Evolutionary conservation across 2,797 vertebrate genomes (phyloP), one percentile per base, ranked within the genome.

Genomic region (Chelmon rostratus): DNA sequence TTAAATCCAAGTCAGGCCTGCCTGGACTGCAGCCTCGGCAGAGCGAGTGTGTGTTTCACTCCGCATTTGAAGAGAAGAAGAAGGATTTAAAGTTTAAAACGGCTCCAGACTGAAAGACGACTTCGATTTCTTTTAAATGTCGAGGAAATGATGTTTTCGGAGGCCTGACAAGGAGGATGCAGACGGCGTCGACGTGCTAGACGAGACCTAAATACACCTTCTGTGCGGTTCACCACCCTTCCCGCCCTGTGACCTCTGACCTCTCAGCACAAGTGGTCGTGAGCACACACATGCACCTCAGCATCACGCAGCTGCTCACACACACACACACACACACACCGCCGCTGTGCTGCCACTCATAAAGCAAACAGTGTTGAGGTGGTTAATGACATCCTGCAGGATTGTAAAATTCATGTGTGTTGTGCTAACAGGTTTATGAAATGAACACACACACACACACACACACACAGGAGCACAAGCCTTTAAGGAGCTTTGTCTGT

Each of bases 401-500:
- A 73, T 77, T 68, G 73, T 42, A 15, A 69, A 68, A 81, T 57
- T 59, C 18, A 23, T 63, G 50, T 56, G 68, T 83, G 81, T 88
- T 77, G 37, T 11, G 40, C 68, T 72, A 84, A 87, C 78, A 78
- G 81, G 84, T 88, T 87, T 81, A 81, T 79, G 46, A 70, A 80
- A 62, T 64, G 9, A 80, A 75, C 57, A 61, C 61, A 72, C 10
- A 28, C 64, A 40, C 23, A 7, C 35, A 25, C 25, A 3, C 52
- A 42, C 13, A 49, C 78, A 12, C 50, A 52, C 69, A 81, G 53
- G 31, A 81, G 74, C 76, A 44, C 81, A 91, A 93, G 89, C 90
- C 86, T 89, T 92, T 93, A 94, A 94, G 92, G 87, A 90, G 93
- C 91, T 95, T 94, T 94, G 85, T 85, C 81, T 90, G 54, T 90